phyloP scores from a whole-genome alignment of 2,113 vertebrate species.

The Microcebus griseorufus region DNA sequence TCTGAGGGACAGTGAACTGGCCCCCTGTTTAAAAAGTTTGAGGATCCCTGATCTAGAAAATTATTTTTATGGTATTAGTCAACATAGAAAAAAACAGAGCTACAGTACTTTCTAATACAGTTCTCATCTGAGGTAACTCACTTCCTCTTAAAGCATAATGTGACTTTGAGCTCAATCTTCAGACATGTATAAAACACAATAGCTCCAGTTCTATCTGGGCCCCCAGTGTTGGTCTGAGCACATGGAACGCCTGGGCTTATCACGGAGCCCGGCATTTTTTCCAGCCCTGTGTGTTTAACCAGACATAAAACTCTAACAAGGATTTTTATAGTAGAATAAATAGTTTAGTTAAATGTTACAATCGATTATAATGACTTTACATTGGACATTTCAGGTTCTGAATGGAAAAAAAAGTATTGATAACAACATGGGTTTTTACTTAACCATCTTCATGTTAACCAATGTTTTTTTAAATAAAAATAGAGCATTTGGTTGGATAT shows the following conservation, averaged over 20 bases:
- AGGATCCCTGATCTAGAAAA: background rate
- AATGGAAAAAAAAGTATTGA: background rate
- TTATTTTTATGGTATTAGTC: constrained; percentile 37
- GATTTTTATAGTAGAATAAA: background rate
- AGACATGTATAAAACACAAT: background rate
- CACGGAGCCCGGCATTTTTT: background rate
- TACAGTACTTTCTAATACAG: background rate
- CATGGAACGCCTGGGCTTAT: background rate
- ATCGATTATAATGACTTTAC: background rate
- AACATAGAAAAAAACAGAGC: background rate
- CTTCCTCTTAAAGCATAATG: background rate
- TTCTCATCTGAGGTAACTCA: background rate
- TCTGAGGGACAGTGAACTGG: too few relatives aligned
- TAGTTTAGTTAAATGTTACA: background rate
- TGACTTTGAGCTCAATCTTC: background rate
- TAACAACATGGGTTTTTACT: background rate
- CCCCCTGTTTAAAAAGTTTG: too few relatives aligned
- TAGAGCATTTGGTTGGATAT: background rate
- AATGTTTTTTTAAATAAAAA: constrained; percentile 6
- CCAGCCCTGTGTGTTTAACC: background rate
- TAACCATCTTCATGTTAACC: background rate
- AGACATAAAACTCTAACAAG: background rate
- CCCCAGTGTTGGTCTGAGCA: background rate
- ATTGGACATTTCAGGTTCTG: background rate
- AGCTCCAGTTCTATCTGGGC: background rate